Base-by-base conservation (phyloP, 2,113 vertebrate species). In the Clupea harengus region DNA sequence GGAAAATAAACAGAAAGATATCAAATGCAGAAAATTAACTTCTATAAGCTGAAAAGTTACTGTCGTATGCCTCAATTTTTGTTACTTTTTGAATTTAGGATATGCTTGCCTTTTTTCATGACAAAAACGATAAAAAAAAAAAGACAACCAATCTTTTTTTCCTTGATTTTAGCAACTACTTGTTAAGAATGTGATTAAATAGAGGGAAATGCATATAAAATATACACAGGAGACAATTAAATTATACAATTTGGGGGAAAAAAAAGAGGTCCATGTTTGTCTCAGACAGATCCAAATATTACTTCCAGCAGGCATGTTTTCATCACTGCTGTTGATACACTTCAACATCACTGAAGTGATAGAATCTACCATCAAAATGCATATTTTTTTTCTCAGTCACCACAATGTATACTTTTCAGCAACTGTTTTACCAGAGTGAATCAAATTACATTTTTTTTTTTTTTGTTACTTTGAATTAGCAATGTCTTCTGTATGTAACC, bases 161-260 rank as follows among this genome's bases (percentile, higher is more conserved):
- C 83, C 72, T 85, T 85, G 72, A 78, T 87, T 64, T 81, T 87
- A 86, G 88, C 84, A 88, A 87, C 86, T 88, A n/a, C 81, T 78
- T 78, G 88, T 86, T 83, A 87, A 83, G 82, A 83, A 64, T 82
- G 80, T 84, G 82, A 88, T 87, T 88, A 90, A 90, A 86, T 87
- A 87, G 54, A 87, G 57, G 75, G 83, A 78, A 84, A 84, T 89
- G 82, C 86, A 88, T 60, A 83, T 82, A 86, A 87, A 85, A 82
- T 85, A 89, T 82, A 60, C 86, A 85, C 64, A 57, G 83, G 44
- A 17, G 49, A 72, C 86, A 83, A 82, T 45, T 67, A 81, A 49
- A 85, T 83, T 15, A 83, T 83, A 87, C 83, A 87, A 67, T 86
- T 39, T 39, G 39, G 72, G 72, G 72, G n/a, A n/a, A n/a, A 78